Conservation (phyloP, 2,888 invertebrate species). For the Gasteruption jaculator region DNA sequence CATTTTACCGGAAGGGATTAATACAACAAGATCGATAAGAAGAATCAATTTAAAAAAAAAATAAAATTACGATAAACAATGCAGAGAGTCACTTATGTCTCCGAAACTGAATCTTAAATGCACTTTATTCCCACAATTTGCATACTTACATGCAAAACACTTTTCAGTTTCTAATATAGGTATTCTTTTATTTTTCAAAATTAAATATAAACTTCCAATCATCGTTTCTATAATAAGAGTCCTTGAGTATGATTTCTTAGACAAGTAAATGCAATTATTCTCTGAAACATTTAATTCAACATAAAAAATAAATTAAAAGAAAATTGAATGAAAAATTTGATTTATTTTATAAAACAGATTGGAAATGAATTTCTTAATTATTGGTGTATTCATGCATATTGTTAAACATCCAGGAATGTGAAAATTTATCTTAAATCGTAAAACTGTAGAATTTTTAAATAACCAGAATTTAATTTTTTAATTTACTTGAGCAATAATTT, state of each 20-base stretch:
- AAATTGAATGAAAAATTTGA: neutral
- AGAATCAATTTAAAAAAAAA: neutral
- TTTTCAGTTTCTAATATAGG: too few species aligned
- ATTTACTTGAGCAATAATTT: slow-evolving; percentile 2
- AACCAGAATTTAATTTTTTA: too few species aligned
- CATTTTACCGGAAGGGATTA: too few species aligned
- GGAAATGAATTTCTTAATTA: neutral
- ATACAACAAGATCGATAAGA: slow-evolving; percentile 1
- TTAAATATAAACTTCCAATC: neutral
- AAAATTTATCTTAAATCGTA: too few species aligned
- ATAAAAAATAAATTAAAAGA: too few species aligned
- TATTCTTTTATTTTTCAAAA: neutral
- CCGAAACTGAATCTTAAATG: too few species aligned
- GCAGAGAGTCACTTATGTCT: too few species aligned
- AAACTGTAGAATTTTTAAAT: too few species aligned
- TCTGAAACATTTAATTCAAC: neutral
- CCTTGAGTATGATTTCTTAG: neutral
- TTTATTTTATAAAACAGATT: neutral
- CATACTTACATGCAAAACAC: too few species aligned
- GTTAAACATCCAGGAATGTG: too few species aligned
- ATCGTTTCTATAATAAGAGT: neutral
- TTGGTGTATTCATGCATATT: neutral
- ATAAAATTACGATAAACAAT: too few species aligned
- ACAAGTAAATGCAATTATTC: slow-evolving; percentile 1
- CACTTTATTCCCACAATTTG: too few species aligned